Evolutionary conservation across 1,140 invertebrate species (phyloP).

Genomic region (Euborellia annulipes): DNA sequence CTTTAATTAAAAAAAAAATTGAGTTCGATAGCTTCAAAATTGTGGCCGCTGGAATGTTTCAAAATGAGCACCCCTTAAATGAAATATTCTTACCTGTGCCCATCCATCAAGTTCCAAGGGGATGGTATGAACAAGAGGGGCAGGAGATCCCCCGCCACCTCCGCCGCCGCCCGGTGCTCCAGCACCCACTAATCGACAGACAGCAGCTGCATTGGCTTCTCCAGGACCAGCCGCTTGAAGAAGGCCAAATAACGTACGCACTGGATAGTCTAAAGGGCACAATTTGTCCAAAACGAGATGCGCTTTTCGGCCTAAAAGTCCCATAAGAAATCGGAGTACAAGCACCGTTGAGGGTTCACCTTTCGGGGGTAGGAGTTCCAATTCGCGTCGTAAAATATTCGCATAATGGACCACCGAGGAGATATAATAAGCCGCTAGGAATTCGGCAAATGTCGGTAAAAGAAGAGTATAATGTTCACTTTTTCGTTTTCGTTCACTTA

Average conservation of each 20-base stretch:
- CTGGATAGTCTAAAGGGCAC: constrained; percentile 31
- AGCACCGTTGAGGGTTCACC: constrained; percentile 11
- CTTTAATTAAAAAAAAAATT: too few relatives aligned
- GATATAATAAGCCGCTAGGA: constrained; percentile 36
- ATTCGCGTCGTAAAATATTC: constrained; percentile 31
- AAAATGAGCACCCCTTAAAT: too few relatives aligned
- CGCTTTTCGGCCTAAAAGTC: constrained; percentile 30
- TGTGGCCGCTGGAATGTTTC: too few relatives aligned
- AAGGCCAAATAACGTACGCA: constrained; percentile 31
- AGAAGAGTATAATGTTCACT: constrained; percentile 31
- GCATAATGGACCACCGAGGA: constrained; percentile 34
- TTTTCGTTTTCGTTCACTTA: constrained; percentile 19
- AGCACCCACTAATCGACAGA: constrained; percentile 29
- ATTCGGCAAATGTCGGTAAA: constrained; percentile 32
- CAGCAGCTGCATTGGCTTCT: constrained; percentile 31
- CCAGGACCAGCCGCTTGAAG: constrained; percentile 32
- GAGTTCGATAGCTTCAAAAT: too few relatives aligned
- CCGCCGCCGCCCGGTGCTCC: constrained; percentile 17
- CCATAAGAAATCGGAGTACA: constrained; percentile 32
- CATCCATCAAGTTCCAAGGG: constrained; percentile 31
- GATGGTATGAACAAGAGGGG: constrained; percentile 28
- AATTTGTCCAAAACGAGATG: constrained; percentile 31
- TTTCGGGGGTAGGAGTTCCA: constrained; percentile 29
- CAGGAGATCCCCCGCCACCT: constrained; percentile 21
- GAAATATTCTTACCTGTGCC: constrained; percentile 20